Conservation (phyloP, 37 sponge, comb jelly and placozoan species). For the Chondrilla cf. caribensis region DNA sequence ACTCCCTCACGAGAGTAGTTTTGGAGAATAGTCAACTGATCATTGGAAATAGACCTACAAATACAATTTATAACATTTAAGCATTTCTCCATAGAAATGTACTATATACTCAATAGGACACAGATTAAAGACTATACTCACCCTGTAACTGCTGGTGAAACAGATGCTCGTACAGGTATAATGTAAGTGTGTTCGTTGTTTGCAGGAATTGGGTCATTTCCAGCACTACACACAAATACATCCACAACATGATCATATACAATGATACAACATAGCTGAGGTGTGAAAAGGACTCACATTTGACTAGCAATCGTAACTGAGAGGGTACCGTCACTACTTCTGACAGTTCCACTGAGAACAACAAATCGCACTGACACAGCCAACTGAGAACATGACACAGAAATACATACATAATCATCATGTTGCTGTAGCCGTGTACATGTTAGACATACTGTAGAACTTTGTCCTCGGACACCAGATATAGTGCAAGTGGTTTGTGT, state of each 20-base stretch:
- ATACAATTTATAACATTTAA: not conserved
- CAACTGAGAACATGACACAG: too few relatives aligned
- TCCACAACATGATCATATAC: too few relatives aligned
- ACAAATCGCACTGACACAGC: constrained; percentile 6
- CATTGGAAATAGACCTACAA: not conserved
- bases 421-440: too few relatives aligned
- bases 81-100: too few relatives aligned
- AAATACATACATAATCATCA: too few relatives aligned
- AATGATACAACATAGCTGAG: too few relatives aligned
- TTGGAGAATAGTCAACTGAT: not conserved
- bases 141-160: constrained; percentile 1
- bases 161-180: not conserved
- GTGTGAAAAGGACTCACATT: not conserved
- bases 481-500: not conserved
- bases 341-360: constrained; percentile 8
- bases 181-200: not conserved
- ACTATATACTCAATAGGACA: constrained; percentile 6
- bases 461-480: not conserved
- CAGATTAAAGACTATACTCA: constrained; percentile 12
- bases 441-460: not conserved
- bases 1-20: not conserved
- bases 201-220: not conserved
- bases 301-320: not conserved
- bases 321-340: not conserved
- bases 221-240: not conserved